Evolutionary conservation across 2,797 vertebrate genomes (phyloP).

Genomic region (Silurus aristotelis): DNA sequence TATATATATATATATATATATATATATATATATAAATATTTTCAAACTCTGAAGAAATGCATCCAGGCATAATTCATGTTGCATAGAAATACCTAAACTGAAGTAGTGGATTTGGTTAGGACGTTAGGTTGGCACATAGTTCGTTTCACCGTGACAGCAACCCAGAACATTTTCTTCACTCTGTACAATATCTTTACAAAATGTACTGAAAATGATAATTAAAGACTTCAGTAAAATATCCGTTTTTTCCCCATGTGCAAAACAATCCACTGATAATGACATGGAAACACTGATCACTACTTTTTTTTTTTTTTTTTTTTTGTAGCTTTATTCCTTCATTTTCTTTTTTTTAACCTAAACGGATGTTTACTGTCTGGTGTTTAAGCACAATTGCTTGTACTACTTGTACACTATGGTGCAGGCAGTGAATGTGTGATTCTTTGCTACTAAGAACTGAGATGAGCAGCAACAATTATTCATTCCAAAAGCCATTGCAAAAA

Average conservation of each 20-base stretch:
- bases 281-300: constrained; percentile 25
- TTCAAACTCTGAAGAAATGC: constrained; percentile 71
- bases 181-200: constrained; percentile 44
- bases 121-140: constrained; percentile 81
- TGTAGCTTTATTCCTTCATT: neutral
- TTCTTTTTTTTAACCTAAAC: neutral
- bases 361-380: neutral
- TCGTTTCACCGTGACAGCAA: constrained; percentile 63
- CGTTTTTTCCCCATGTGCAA: constrained; percentile 15
- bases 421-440: constrained; percentile 20
- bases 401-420: constrained; percentile 32
- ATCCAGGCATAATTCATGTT: constrained; percentile 81
- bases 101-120: constrained; percentile 78
- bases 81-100: constrained; percentile 94
- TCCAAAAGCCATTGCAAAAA: neutral
- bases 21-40: constrained; percentile 55
- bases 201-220: constrained; percentile 37
- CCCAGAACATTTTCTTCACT: constrained; percentile 43
- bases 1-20: constrained; percentile 22
- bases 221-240: neutral
- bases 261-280: constrained; percentile 25
- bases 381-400: constrained; percentile 8
- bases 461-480: constrained; percentile 21
- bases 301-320: neutral
- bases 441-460: constrained; percentile 23